Percentiles rank a stretch among this genome's conserved stretches.
These are phyloP conservation scores for Whitmania pigra DNA, from an alignment of 1,140 invertebrate genomes.

Conservation along the genomic window DNA sequence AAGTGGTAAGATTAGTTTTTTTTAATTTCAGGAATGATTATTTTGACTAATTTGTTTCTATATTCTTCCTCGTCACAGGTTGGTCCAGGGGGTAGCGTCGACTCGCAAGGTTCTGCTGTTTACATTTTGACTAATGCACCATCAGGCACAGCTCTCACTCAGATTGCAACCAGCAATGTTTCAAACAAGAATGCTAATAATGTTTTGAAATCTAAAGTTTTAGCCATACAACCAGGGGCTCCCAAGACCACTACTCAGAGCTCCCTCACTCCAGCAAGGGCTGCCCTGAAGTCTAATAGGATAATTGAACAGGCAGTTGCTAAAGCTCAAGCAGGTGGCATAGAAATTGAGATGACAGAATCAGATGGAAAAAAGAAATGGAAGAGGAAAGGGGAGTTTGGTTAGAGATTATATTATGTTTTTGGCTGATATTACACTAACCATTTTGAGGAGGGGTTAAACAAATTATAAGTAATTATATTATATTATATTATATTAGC, in stretches of 20 bases:
- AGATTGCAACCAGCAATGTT: neutral
- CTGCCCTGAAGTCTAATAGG: conserved; percentile 8
- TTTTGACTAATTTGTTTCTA: neutral
- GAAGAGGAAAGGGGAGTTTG: conserved; percentile 7
- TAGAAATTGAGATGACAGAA: conserved; percentile 10
- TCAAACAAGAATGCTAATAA: neutral
- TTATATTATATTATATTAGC: neutral
- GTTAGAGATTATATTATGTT: neutral
- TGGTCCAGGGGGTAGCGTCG: neutral
- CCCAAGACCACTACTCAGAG: too few relatives aligned
- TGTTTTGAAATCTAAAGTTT: too few relatives aligned
- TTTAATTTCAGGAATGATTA: neutral
- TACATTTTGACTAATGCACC: conserved; percentile 3
- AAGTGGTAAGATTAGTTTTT: neutral
- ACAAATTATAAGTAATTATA: too few relatives aligned
- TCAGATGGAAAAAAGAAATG: conserved; percentile 12
- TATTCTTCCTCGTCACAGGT: too few relatives aligned
- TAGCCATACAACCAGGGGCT: too few relatives aligned
- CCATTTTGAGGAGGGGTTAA: too few relatives aligned
- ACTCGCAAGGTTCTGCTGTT: neutral
- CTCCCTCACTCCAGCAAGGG: neutral
- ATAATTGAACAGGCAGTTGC: conserved; percentile 12
- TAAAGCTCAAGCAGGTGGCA: conserved; percentile 6
- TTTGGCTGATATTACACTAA: neutral
- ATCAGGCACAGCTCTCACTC: conserved; percentile 1